These are phyloP conservation scores for Aplysia californica DNA, from an alignment of 1,140 invertebrate species.

Conservation along the genomic window DNA sequence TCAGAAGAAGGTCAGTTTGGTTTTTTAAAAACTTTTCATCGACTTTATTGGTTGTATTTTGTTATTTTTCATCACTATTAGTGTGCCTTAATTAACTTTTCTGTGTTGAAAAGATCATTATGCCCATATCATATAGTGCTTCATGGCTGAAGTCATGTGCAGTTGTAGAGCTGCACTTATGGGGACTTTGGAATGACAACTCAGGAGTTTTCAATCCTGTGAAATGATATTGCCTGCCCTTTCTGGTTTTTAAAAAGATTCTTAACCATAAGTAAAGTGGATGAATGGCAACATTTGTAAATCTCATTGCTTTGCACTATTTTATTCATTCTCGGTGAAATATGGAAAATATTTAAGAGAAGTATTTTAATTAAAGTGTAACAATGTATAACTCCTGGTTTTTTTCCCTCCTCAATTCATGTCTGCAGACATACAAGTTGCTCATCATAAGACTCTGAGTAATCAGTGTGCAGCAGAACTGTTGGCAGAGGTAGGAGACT, in stretches of 20 bases:
- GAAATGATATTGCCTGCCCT: background rate
- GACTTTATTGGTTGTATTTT: background rate
- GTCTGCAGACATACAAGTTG: constrained; percentile 30
- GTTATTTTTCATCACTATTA: background rate
- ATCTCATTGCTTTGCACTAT: background rate
- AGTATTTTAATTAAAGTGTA: background rate
- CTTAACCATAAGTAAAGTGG: background rate
- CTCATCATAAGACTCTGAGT: constrained; percentile 44
- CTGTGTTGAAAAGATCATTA: background rate
- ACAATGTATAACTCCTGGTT: background rate
- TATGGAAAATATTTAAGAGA: too few species aligned
- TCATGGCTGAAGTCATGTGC: too few species aligned
- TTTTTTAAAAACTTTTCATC: background rate
- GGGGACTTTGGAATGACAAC: too few species aligned
- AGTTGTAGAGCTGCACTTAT: background rate
- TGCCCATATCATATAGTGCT: background rate
- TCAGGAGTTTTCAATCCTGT: background rate
- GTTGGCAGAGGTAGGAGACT: constrained; percentile 47
- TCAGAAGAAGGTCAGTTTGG: constrained; percentile 14
- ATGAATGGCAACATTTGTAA: background rate
- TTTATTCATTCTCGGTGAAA: too few species aligned
- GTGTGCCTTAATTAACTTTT: too few species aligned
- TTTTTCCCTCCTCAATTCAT: constrained; percentile 1
- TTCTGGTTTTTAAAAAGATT: background rate
- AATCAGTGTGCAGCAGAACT: constrained; percentile 59